These are phyloP conservation scores for Camponotus floridanus DNA, from an alignment of 1,140 invertebrate genomes.

Conservation along the genomic window DNA sequence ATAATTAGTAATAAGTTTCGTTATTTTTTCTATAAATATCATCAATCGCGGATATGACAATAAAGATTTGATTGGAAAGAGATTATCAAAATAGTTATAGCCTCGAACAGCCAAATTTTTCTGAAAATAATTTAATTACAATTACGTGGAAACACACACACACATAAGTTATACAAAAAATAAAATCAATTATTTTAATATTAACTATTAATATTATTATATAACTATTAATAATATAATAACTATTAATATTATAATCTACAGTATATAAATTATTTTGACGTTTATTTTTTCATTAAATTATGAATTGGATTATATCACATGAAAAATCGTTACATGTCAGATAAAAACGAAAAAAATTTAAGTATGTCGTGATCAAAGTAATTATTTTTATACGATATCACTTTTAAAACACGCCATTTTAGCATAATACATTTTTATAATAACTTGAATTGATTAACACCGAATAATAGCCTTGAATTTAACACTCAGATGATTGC, in stretches of 20 bases:
- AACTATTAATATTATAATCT: background rate
- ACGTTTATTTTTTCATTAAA: slow-evolving; percentile 31
- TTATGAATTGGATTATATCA: background rate
- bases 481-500: background rate
- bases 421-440: slow-evolving; percentile 7
- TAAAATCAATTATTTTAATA: background rate
- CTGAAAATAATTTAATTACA: background rate
- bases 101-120: background rate
- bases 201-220: no score
- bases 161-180: background rate
- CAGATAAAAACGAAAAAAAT: slow-evolving; percentile 39
- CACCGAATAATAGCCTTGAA: background rate
- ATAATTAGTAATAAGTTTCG: background rate
- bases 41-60: slow-evolving; percentile 1
- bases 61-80: slow-evolving; percentile 4
- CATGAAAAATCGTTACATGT: background rate
- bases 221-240: no score
- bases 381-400: background rate
- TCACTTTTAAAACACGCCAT: background rate
- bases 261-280: background rate
- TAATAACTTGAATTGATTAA: background rate
- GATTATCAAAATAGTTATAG: background rate
- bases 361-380: background rate
- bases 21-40: slow-evolving; percentile 1
- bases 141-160: background rate